Conservation (phyloP, 2,888 invertebrate genomes). For the Catocala sponsa region DNA sequence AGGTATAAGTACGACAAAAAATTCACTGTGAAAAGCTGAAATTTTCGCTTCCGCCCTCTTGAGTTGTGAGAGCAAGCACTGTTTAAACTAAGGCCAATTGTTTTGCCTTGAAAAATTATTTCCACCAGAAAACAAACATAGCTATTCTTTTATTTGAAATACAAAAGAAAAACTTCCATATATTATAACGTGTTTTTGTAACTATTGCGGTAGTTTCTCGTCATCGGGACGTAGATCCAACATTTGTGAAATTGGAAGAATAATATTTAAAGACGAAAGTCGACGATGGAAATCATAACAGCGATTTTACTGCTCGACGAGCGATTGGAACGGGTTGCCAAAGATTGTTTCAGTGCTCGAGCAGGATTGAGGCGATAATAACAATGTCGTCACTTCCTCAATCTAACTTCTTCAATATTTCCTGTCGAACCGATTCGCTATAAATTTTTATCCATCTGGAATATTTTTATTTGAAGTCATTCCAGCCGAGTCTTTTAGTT, state of each 20-base stretch:
- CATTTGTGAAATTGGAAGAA: conserved; percentile 56
- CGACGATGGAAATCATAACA: conserved; percentile 75
- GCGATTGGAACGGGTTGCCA: conserved; percentile 72
- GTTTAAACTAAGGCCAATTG: conserved; percentile 77
- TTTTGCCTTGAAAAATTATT: conserved; percentile 69
- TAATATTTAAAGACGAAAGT: conserved; percentile 69
- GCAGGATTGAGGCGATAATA: conserved; percentile 82
- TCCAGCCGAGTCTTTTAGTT: conserved; percentile 34
- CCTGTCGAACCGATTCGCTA: conserved; percentile 69
- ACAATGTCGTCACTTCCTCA: conserved; percentile 85
- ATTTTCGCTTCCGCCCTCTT: conserved; percentile 79
- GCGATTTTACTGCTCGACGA: conserved; percentile 75
- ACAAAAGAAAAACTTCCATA: conserved; percentile 45
- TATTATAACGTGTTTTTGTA: conserved; percentile 25
- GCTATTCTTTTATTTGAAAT: conserved; percentile 53
- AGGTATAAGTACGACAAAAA: conserved; percentile 84
- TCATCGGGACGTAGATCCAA: conserved; percentile 19
- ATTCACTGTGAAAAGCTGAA: conserved; percentile 77
- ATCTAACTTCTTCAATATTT: conserved; percentile 84
- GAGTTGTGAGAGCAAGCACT: conserved; percentile 70
- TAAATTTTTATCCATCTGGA: conserved; percentile 70
- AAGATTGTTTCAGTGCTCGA: conserved; percentile 79
- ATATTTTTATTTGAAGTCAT: conserved; percentile 54
- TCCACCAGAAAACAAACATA: conserved; percentile 50
- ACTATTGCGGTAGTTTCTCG: conserved; percentile 35